Base-by-base conservation (phyloP, 2,888 invertebrate genomes). In the Apotomis capreana region DNA sequence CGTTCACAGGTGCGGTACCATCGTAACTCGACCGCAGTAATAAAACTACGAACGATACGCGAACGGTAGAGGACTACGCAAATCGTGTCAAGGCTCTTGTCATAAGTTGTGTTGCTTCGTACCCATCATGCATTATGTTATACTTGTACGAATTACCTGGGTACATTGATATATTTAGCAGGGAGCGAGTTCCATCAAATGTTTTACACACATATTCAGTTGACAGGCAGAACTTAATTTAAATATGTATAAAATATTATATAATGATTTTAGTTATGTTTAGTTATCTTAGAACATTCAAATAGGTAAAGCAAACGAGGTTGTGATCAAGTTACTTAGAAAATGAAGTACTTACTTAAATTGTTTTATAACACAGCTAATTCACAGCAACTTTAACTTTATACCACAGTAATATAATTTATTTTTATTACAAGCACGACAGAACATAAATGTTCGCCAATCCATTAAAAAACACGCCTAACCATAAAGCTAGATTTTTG, bases 401-500 rank as follows among this genome's bases (percentile, higher is more conserved):
- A n/a, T 3, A 12, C 5, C n/a, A 3, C 5, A 58, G 37, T 3
- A 37, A 37, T 58, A 37, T 8, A 12, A 36, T 36, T 55, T 26
- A 40, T 5, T 40, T 36, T 4, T 37, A 57, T 37, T 57, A 12
- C 57, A 57, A 37, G 10, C 5, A 37, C 58, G 5, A 58, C 58
- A 58, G 4, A 5, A 59, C 8, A 59, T 6, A n/a, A 49, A 3
- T n/a, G 5, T 36, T 51, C 5, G 36, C 49, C 3, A 62, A 51
- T 36, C 61, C 60, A 60, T 62, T 58, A 49, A 58, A 37, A 54
- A 15, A 70, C 60, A 60, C 46, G 44, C 70, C 65, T 52, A 60
- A 37, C 52, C n/a, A n/a, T 68, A 61, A 60, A 52, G 6, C 44
- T 15, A 54, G 58, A 54, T 67, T 65, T 40, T 12, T 55, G 37